Conservation (phyloP, 2,797 vertebrate genomes). For the Merluccius polli region DNA sequence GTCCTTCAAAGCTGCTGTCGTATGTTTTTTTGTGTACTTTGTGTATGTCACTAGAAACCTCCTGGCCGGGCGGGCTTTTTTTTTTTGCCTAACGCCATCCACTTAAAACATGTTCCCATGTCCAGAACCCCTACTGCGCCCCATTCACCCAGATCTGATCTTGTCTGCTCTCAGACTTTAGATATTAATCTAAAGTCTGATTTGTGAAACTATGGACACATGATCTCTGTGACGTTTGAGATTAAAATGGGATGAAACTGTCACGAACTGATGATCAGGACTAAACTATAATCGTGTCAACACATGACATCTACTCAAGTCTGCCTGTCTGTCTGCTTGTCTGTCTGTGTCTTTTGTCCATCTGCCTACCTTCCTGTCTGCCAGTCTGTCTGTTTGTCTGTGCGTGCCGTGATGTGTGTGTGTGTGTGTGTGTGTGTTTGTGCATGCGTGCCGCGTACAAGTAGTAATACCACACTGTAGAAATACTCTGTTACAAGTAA, state of each 20-base stretch:
- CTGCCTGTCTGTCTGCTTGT: not conserved
- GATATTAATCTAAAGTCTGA: too few relatives aligned
- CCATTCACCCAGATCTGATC: too few relatives aligned
- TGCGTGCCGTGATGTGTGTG: not conserved
- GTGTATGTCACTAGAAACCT: too few relatives aligned
- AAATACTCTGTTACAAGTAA: too few relatives aligned
- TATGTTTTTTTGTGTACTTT: too few relatives aligned
- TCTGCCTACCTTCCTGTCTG: not conserved
- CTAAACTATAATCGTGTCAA: slow-evolving; percentile 35
- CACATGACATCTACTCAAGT: slow-evolving; percentile 1
- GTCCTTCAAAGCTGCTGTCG: too few relatives aligned
- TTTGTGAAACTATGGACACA: too few relatives aligned
- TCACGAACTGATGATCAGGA: slow-evolving; percentile 44
- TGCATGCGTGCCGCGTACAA: not conserved
- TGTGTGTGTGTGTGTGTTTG: not conserved
- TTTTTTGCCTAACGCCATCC: too few relatives aligned
- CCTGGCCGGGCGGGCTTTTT: too few relatives aligned
- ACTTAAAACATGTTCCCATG: too few relatives aligned
- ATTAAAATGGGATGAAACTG: slow-evolving; percentile 59
- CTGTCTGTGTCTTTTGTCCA: not conserved
- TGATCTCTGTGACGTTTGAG: slow-evolving; percentile 20
- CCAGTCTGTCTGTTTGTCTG: not conserved
- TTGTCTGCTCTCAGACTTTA: too few relatives aligned
- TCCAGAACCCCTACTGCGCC: not conserved
- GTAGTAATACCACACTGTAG: too few relatives aligned